A percentile compares a stretch with the other conserved stretches of the same genome.
Conservation (phyloP, 2,888 invertebrate genomes). For the Tortrix viridana region DNA sequence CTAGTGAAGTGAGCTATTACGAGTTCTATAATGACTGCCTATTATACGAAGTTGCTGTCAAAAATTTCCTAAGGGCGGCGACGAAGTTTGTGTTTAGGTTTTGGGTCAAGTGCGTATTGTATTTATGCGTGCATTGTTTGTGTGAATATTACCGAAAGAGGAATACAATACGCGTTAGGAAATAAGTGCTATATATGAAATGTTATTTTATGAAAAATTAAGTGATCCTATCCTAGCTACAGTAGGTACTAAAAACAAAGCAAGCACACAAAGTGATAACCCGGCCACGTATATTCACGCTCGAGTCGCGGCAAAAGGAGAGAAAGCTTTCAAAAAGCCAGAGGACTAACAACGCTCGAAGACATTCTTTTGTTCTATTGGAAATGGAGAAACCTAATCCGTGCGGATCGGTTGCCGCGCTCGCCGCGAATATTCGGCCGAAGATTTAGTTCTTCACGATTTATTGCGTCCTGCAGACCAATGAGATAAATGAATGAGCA, state of each 20-base stretch:
- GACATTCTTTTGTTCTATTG: slow-evolving; percentile 52
- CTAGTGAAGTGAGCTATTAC: slow-evolving; percentile 58
- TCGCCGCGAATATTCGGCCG: slow-evolving; percentile 44
- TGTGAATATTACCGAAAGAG: slow-evolving; percentile 4
- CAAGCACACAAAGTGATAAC: slow-evolving; percentile 17
- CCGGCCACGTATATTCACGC: slow-evolving; percentile 12
- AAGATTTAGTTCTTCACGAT: slow-evolving; percentile 37
- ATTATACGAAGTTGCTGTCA: slow-evolving; percentile 45
- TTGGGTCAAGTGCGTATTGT: slow-evolving; percentile 27
- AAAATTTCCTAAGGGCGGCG: slow-evolving; percentile 15
- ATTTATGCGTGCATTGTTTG: slow-evolving; percentile 25
- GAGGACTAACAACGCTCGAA: slow-evolving; percentile 42
- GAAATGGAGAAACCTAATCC: slow-evolving; percentile 52
- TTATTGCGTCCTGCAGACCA: slow-evolving; percentile 27
- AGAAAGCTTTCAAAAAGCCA: slow-evolving; percentile 39
- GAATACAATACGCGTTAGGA: background rate
- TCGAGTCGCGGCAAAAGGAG: slow-evolving; percentile 27
- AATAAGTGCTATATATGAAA: background rate
- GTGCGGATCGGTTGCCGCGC: slow-evolving; percentile 43
- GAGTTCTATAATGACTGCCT: slow-evolving; percentile 56
- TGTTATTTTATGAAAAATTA: background rate
- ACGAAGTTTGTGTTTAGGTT: slow-evolving; percentile 16
- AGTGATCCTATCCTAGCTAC: background rate
- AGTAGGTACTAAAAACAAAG: slow-evolving; percentile 5
- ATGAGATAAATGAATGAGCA: slow-evolving; percentile 30